Conservation (phyloP, 2,888 invertebrate species). For the Metopia argyrocephala region DNA sequence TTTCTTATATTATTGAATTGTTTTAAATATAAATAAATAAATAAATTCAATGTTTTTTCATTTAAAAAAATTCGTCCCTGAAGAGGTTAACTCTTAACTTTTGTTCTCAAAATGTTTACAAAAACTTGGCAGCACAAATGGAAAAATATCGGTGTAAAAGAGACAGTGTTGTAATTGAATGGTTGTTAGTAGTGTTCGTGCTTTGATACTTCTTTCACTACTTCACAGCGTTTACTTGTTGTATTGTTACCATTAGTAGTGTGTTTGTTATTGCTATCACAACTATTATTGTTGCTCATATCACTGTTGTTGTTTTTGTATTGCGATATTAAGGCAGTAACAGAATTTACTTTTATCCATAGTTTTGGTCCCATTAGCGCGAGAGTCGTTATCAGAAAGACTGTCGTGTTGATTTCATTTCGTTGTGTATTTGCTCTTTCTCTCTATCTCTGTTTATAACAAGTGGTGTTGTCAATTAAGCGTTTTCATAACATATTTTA, state of each 20-base stretch:
- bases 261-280: neutral
- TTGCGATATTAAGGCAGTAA: slow-evolving; percentile 21
- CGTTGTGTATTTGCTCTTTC: slow-evolving; percentile 51
- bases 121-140: too few species aligned
- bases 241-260: slow-evolving; percentile 40
- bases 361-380: slow-evolving; percentile 77
- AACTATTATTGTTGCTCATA: slow-evolving; percentile 7
- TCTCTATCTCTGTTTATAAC: slow-evolving; percentile 44
- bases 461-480: too few species aligned
- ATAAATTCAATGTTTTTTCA: neutral
- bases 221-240: slow-evolving; percentile 8
- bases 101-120: neutral
- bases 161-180: too few species aligned
- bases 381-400: slow-evolving; percentile 73
- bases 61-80: neutral
- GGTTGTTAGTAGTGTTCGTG: neutral
- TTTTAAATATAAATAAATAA: too few species aligned
- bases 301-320: slow-evolving; percentile 37
- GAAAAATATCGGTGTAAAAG: too few species aligned
- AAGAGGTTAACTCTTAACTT: slow-evolving; percentile 10
- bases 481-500: too few species aligned
- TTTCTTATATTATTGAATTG: too few species aligned
- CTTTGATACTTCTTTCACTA: neutral
- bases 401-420: slow-evolving; percentile 71
- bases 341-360: slow-evolving; percentile 70